Evolutionary conservation across 2,888 invertebrate species (phyloP), one percentile per base, ranked within the genome.

Genomic region (Himalopsyche japonica): DNA sequence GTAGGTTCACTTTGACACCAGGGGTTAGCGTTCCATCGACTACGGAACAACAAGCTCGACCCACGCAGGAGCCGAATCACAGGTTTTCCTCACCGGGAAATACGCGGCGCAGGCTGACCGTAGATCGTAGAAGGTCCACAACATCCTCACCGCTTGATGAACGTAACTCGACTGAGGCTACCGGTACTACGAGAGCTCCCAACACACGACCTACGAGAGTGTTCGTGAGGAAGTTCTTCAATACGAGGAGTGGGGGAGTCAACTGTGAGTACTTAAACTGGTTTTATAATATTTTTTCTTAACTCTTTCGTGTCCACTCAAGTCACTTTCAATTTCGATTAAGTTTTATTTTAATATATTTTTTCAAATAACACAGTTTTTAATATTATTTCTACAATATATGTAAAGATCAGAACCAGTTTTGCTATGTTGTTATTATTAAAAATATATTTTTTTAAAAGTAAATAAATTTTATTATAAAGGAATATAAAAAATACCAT

Each of bases 161-260:
- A 5, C 24, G 70, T 24, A 85, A 48, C 81, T 30, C 83, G 83
- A 86, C 85, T 86, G 86, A 86, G 34, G 84, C 64, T 20, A 80
- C 49, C 20, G 47, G 81, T 20, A 64, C 84, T 43, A 84, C 80
- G 34, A 76, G 49, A 27, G 80, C 85, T n/a, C 24, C 79, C 18
- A 27, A 32, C 18, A 37, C 84, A 8, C 81, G 86, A 30, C 87
- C 87, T 27, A 86, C 83, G 18, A 86, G 86, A 78, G 43, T 86
- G 32, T 84, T 86, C 86, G 87, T 87, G 82, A 87, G 87, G 87
- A 87, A 87, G 85, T 86, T 80, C 79, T 79, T 76, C 80, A 84
- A 80, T 37, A 79, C 24, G 30, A 77, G 80, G 76, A 84, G 85
- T 49, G 79, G 85, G 70, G 82, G 77, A 37, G 48, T 76, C 49